Conservation (phyloP, 2,888 invertebrate genomes). For the Cordilura impudica region DNA sequence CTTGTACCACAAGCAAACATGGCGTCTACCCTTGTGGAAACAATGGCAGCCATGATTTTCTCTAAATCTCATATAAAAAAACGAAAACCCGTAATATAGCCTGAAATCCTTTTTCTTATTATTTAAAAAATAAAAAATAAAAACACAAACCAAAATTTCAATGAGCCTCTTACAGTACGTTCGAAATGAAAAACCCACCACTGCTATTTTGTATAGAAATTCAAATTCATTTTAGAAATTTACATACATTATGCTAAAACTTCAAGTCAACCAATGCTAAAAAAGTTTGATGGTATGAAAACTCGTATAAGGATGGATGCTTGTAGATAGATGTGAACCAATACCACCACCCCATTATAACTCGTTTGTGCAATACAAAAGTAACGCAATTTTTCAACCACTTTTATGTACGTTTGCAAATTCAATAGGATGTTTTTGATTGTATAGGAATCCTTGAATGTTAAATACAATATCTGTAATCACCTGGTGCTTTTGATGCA, state of each 20-base stretch:
- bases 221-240: slow-evolving; percentile 71
- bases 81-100: slow-evolving; percentile 22
- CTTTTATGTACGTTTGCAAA: slow-evolving; percentile 24
- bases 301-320: not conserved
- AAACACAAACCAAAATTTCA: slow-evolving; percentile 64
- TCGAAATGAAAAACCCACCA: slow-evolving; percentile 11
- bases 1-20: slow-evolving; percentile 49
- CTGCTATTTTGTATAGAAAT: slow-evolving; percentile 63
- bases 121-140: not conserved
- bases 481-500: slow-evolving; percentile 37
- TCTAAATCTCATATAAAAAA: slow-evolving; percentile 56
- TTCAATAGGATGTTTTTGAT: slow-evolving; percentile 1
- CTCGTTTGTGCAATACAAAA: slow-evolving; percentile 19
- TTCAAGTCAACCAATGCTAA: slow-evolving; percentile 41
- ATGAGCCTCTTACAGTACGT: slow-evolving; percentile 29
- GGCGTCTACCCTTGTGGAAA: slow-evolving; percentile 52
- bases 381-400: slow-evolving; percentile 58
- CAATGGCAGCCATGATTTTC: slow-evolving; percentile 64
- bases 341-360: slow-evolving; percentile 25
- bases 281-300: not conserved
- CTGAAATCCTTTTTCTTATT: slow-evolving; percentile 54
- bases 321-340: slow-evolving; percentile 12
- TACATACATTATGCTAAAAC: slow-evolving; percentile 49
- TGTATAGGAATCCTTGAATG: slow-evolving; percentile 26
- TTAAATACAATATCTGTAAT: not conserved